phyloP scores from a whole-genome alignment of 1,140 invertebrate genomes.

The Paralvinella palmiformis region DNA sequence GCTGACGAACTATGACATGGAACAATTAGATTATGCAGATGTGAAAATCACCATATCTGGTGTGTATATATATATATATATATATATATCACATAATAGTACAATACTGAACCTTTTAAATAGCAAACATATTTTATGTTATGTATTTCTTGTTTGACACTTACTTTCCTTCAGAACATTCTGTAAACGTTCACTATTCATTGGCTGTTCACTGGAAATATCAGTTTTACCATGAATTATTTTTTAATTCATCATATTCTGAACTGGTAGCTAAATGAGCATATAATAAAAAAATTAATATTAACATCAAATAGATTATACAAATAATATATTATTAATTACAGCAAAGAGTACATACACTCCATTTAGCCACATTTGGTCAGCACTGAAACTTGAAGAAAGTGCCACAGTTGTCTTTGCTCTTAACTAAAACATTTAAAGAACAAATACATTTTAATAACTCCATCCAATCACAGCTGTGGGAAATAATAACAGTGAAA shows the following conservation, averaged over 20 bases:
- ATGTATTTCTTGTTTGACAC: no score
- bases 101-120: no score
- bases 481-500: no score
- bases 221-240: neutral
- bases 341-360: constrained; percentile 56
- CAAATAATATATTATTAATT: no score
- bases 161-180: constrained; percentile 73
- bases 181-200: constrained; percentile 66
- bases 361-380: constrained; percentile 86
- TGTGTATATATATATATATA: no score
- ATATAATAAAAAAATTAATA: constrained; percentile 13
- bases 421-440: constrained; percentile 65
- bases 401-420: constrained; percentile 81
- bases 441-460: no score
- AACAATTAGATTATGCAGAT: no score
- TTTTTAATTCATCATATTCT: no score
- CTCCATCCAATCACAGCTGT: no score
- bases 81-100: no score
- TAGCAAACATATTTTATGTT: no score
- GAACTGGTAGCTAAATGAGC: neutral
- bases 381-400: constrained; percentile 64
- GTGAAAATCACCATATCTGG: no score
- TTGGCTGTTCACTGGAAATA: constrained; percentile 62
- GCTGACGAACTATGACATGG: constrained; percentile 9
- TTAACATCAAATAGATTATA: constrained; percentile 20